These are phyloP conservation scores for Cephus cinctus DNA, from an alignment of 1,140 invertebrate species.

Conservation along the genomic window DNA sequence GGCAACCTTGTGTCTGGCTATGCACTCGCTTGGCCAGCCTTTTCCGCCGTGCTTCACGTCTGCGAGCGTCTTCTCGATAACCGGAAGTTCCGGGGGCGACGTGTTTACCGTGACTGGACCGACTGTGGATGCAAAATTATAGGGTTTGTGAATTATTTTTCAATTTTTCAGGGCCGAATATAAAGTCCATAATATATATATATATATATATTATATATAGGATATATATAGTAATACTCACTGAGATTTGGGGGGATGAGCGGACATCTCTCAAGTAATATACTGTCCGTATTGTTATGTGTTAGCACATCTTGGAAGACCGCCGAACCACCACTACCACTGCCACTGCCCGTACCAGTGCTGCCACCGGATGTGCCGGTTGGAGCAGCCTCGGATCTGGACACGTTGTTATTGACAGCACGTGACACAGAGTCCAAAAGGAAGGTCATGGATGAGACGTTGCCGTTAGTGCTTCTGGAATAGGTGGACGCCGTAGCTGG, in stretches of 20 bases:
- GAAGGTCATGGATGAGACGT: conserved; percentile 31
- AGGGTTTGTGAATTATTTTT: background rate
- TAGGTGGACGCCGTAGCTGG: conserved; percentile 31
- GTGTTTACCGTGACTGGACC: conserved; percentile 49
- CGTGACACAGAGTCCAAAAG: conserved; percentile 16
- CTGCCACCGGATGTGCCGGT: too few species aligned
- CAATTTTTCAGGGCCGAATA: too few species aligned
- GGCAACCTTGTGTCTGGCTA: conserved; percentile 75
- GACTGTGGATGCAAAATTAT: conserved; percentile 33
- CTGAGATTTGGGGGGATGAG: conserved; percentile 54
- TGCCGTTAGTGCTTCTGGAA: conserved; percentile 21
- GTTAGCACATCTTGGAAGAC: too few species aligned
- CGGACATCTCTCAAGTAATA: conserved; percentile 36
- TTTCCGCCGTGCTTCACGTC: conserved; percentile 70
- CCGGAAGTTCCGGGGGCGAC: conserved; percentile 41
- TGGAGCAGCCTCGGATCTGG: conserved; percentile 19
- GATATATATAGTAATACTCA: conserved; percentile 32
- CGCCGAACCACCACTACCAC: too few species aligned
- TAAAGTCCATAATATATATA: too few species aligned
- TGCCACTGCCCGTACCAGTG: too few species aligned
- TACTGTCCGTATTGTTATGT: conserved; percentile 7
- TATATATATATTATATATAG: too few species aligned
- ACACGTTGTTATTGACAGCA: conserved; percentile 29
- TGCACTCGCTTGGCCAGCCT: conserved; percentile 75
- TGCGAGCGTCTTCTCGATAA: conserved; percentile 49